Conservation (phyloP, 2,113 vertebrate species). For the Amazona vittata region DNA sequence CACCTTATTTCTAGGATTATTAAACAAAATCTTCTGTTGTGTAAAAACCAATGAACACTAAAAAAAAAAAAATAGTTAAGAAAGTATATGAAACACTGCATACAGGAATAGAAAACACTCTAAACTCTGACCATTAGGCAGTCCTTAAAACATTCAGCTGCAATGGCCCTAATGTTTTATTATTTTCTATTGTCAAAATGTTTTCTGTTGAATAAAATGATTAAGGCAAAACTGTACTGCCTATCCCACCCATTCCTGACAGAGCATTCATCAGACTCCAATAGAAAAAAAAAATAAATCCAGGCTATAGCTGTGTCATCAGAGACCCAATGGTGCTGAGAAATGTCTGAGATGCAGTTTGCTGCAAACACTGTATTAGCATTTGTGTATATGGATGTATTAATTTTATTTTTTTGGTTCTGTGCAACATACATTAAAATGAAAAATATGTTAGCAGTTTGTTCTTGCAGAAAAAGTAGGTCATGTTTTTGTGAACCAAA, state of each 20-base stretch:
- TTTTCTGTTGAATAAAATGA: neutral
- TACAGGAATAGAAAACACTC: neutral
- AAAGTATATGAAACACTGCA: neutral
- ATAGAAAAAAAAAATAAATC: neutral
- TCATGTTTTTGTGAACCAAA: neutral
- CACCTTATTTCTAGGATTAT: neutral
- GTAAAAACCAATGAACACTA: neutral
- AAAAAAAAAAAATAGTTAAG: neutral
- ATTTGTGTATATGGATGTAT: neutral
- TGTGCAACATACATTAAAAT: neutral
- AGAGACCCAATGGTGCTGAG: neutral
- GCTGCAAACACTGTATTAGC: neutral
- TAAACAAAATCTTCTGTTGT: neutral
- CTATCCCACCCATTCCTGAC: neutral
- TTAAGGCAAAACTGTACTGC: neutral
- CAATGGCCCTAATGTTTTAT: neutral
- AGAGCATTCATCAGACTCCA: neutral
- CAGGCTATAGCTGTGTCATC: neutral
- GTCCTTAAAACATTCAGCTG: neutral
- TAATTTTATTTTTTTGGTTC: neutral
- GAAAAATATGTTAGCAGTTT: neutral
- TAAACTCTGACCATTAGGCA: neutral
- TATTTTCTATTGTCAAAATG: slow-evolving; percentile 14
- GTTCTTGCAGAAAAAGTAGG: neutral
- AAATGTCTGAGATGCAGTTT: neutral